Conservation (phyloP, 92 coral and sea anemone genomes). For the Epizoanthus scotinus region DNA sequence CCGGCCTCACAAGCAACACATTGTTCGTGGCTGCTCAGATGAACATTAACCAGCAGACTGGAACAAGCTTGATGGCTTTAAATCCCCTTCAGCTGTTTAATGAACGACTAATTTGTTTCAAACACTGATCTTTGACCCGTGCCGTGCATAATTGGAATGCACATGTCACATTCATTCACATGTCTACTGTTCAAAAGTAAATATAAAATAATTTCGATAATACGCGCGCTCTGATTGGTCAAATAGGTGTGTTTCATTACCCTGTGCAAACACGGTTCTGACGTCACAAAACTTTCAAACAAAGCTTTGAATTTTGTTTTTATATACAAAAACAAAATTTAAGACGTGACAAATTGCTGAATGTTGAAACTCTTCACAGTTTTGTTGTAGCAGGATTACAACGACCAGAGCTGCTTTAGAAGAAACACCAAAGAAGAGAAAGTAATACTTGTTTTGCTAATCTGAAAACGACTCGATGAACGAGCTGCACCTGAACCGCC, state of each 20-base stretch:
- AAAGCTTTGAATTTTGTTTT: neutral
- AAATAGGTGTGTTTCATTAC: neutral
- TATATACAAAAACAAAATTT: slow-evolving; percentile 7
- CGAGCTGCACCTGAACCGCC: neutral
- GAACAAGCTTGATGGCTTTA: too few relatives aligned
- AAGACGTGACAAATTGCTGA: slow-evolving; percentile 5
- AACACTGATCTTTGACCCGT: too few relatives aligned
- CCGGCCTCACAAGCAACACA: too few relatives aligned
- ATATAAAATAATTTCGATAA: neutral
- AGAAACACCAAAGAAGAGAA: slow-evolving; percentile 16
- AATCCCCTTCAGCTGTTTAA: too few relatives aligned
- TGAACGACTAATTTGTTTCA: too few relatives aligned
- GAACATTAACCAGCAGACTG: too few relatives aligned
- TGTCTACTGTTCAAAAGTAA: too few relatives aligned
- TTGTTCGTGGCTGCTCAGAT: too few relatives aligned
- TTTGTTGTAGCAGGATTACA: neutral
- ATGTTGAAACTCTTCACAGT: slow-evolving; percentile 1
- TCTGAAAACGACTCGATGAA: slow-evolving; percentile 5
- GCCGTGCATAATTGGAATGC: too few relatives aligned
- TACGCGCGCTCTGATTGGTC: slow-evolving; percentile 1
- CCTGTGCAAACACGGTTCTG: neutral
- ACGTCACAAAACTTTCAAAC: neutral
- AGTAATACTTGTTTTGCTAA: neutral
- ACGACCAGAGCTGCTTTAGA: neutral
- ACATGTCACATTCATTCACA: too few relatives aligned